phyloP scores from a whole-genome alignment of 2,797 vertebrate species.

The Pelochelys cantorii region DNA sequence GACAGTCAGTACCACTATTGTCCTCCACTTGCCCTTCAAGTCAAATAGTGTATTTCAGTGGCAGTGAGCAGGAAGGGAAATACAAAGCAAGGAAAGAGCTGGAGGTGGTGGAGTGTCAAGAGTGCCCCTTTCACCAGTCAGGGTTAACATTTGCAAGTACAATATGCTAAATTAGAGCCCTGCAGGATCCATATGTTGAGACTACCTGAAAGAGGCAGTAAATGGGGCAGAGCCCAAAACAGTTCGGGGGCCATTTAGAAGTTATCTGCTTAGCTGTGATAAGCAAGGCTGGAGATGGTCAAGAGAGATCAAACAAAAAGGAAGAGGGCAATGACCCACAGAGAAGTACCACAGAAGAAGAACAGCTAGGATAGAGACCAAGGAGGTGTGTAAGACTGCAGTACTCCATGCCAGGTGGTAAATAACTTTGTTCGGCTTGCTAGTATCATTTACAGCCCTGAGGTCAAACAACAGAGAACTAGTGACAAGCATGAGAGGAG shows the following conservation, averaged over 20 bases:
- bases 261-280: too few species aligned
- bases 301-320: background rate
- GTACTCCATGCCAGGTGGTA: accelerated
- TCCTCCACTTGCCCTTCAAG: background rate
- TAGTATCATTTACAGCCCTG: background rate
- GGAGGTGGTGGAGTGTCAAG: background rate
- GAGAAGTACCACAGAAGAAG: accelerated
- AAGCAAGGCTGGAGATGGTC: background rate
- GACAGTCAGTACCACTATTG: background rate
- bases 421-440: background rate
- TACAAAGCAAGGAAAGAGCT: background rate
- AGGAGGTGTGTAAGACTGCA: background rate
- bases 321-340: background rate
- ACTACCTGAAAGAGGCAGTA: background rate
- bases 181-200: background rate
- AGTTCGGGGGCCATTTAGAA: background rate
- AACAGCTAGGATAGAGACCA: background rate
- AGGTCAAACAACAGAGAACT: accelerated
- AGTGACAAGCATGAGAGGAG: too few species aligned
- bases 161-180: background rate
- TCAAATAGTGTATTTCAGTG: background rate
- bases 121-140: background rate
- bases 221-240: background rate
- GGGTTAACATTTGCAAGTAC: background rate
- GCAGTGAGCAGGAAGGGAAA: background rate